Percentiles rank a stretch among this genome's conserved stretches.
phyloP scores from a whole-genome alignment of 2,888 invertebrate species.

The Biston stratarius region DNA sequence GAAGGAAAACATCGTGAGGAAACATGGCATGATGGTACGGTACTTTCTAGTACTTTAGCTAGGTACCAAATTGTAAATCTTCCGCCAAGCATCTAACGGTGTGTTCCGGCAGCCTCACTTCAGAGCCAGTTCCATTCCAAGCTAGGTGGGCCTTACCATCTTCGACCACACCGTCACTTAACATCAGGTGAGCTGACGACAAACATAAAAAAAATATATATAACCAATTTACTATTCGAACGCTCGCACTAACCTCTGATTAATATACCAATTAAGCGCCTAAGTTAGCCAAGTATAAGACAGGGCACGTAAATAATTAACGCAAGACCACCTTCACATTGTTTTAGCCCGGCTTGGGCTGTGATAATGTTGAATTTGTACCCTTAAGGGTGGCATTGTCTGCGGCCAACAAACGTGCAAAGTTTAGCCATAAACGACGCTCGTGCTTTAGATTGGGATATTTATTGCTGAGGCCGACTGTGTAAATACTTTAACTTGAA shows the following conservation, averaged over 20 bases:
- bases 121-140: no score
- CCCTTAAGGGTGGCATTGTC: slow-evolving; percentile 61
- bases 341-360: slow-evolving; percentile 54
- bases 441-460: slow-evolving; percentile 58
- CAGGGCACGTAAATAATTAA: slow-evolving; percentile 70
- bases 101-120: no score
- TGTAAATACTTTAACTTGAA: slow-evolving; percentile 46
- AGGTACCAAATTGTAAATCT: no score
- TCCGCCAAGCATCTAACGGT: no score
- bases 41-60: no score
- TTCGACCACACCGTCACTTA: no score
- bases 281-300: slow-evolving; percentile 41
- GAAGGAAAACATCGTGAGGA: no score
- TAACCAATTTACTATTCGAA: not conserved
- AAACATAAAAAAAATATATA: not conserved
- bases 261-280: slow-evolving; percentile 22
- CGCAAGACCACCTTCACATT: slow-evolving; percentile 57
- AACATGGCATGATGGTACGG: no score
- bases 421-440: slow-evolving; percentile 68
- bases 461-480: slow-evolving; percentile 47
- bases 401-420: slow-evolving; percentile 62
- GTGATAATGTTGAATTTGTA: slow-evolving; percentile 60
- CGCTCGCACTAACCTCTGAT: slow-evolving; percentile 15
- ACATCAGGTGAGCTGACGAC: no score
- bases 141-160: no score